Base-by-base conservation (phyloP, 2,113 vertebrate genomes). In the Actinemys pallida region DNA sequence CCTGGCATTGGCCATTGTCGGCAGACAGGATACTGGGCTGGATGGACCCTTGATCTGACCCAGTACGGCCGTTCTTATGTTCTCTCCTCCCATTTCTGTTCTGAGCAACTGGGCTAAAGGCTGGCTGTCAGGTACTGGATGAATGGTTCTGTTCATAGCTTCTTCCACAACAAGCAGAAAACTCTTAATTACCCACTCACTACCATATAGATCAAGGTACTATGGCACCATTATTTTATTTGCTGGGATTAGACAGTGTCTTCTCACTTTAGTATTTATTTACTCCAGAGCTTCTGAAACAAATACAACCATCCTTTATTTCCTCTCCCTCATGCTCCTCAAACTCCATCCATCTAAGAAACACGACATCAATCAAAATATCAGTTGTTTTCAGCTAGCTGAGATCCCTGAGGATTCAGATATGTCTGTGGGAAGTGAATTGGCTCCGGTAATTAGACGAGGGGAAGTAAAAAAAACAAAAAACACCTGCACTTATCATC, bases 401-500 rank as follows among this genome's bases (percentile, higher is more conserved):
- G 19, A 81, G 50, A 65, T 65, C 54, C 87, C 87, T 52, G 62
- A 52, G 93, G 90, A n/a, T 47, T 90, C 81, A 85, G 90, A 69
- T 35, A 50, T 82, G 69, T 87, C 88, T 96, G 57, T n/a, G 35
- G 65, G 69, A 87, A 87, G 31, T 49, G 20, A 83, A 31, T 45
- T 22, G 49, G 80, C 82, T 94, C 39, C 69, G 52, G 85, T 92
- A 93, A 88, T 88, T 81, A 92, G 53, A 91, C 24, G 10, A 53
- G 53, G 29, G 19, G 65, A 72, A 72, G n/a, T 62, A 31, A 72
- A 72, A 69, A 20, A 69, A 65, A 69, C 8, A 25, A 10, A 59
- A 13, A 29, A 29, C n/a, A 72, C 65, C 65, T 35, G 39, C 27
- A 72, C 17, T 88, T 90, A 62, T 76, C 84, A 78, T 54, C 56